phyloP scores from a whole-genome alignment of 35 echinoderm and acorn worm species.

The Lytechinus pictus region DNA sequence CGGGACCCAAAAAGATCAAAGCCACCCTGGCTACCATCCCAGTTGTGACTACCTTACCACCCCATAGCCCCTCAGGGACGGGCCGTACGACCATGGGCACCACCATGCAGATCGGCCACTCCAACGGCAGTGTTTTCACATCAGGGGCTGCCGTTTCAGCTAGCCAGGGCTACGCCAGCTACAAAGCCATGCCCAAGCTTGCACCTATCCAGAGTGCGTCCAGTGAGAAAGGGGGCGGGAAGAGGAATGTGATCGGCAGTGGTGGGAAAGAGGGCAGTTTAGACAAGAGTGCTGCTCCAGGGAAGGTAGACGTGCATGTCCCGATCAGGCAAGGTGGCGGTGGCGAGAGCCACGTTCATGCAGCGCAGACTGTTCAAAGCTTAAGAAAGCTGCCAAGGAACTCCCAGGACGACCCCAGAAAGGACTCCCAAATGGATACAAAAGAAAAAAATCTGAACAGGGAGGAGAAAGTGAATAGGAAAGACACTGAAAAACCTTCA shows the following conservation, averaged over 20 bases:
- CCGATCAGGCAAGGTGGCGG: neutral
- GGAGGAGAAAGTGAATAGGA: neutral
- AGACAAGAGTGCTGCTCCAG: neutral
- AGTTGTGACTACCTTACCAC: constrained; percentile 52
- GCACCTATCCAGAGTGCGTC: constrained; percentile 69
- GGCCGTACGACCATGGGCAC: neutral
- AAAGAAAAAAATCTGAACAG: constrained; percentile 11
- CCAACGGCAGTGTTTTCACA: constrained; percentile 33
- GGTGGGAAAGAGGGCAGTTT: neutral
- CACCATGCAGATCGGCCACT: constrained; percentile 21
- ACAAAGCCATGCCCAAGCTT: constrained; percentile 66
- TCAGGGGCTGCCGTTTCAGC: neutral
- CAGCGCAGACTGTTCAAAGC: neutral
- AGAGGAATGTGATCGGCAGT: neutral
- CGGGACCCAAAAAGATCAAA: constrained; percentile 60
- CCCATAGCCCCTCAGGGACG: constrained; percentile 19
- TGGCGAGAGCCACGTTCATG: no score
- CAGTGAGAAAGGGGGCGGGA: neutral
- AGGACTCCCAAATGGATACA: neutral
- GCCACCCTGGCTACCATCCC: constrained; percentile 78
- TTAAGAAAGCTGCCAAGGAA: neutral
- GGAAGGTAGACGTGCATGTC: neutral
- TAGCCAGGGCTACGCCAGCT: neutral
- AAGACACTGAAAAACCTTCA: neutral
- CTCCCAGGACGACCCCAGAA: neutral